These are phyloP conservation scores for Astreopora myriophthalma DNA, from an alignment of 64 coral and sea anemone species.

Conservation along the genomic window DNA sequence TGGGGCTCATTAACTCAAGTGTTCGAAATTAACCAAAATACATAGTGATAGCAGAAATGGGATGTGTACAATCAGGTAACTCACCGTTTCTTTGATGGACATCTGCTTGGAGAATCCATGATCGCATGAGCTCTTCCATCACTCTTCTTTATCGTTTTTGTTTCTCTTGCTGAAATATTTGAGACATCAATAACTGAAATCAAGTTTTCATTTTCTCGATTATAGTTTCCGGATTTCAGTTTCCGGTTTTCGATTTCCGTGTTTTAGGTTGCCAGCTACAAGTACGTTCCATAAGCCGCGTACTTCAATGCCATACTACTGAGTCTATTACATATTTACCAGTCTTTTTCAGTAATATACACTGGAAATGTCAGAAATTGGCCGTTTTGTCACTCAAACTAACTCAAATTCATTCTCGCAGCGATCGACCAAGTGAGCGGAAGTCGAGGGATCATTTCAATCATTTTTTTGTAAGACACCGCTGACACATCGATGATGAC, in stretches of 20 bases:
- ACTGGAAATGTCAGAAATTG: too few species aligned
- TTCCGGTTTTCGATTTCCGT: neutral
- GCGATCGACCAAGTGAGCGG: too few species aligned
- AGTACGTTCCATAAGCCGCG: too few species aligned
- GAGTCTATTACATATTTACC: too few species aligned
- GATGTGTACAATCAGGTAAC: neutral
- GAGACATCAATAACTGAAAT: neutral
- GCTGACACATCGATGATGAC: too few species aligned
- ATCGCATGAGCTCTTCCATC: neutral
- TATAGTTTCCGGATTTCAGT: neutral
- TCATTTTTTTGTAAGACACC: too few species aligned
- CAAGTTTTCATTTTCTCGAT: neutral
- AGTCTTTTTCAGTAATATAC: too few species aligned
- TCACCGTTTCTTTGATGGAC: neutral
- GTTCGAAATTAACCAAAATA: neutral
- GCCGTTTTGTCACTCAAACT: too few species aligned
- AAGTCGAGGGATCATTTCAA: too few species aligned
- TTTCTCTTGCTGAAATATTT: neutral
- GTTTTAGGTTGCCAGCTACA: too few species aligned
- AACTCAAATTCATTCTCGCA: too few species aligned
- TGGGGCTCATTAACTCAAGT: neutral
- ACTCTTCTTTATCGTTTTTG: neutral
- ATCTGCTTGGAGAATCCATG: neutral
- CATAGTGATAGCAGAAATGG: neutral
- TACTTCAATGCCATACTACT: neutral